Evolutionary conservation across 2,888 invertebrate genomes (phyloP).

Genomic region (Apodemia duryi): DNA sequence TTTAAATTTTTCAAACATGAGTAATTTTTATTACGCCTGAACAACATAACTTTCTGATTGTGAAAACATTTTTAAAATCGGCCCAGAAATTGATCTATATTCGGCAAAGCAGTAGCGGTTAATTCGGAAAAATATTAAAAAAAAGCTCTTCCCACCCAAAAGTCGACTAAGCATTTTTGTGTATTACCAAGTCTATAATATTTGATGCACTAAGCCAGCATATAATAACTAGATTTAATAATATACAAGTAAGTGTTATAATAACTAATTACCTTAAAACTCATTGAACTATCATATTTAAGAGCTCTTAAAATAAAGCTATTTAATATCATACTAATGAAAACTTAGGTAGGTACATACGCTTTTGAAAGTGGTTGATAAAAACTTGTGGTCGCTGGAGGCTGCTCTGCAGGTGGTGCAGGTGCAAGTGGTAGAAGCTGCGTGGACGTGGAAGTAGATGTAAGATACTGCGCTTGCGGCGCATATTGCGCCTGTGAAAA

Average conservation of each 20-base stretch:
- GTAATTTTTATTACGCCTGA: too few species aligned
- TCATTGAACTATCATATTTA: background rate
- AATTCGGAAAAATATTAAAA: too few species aligned
- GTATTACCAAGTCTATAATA: too few species aligned
- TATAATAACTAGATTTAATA: background rate
- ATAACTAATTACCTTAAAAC: background rate
- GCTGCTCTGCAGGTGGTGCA: constrained; percentile 25
- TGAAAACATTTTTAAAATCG: too few species aligned
- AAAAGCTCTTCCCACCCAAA: too few species aligned
- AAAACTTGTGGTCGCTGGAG: constrained; percentile 22
- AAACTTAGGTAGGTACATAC: constrained; percentile 27
- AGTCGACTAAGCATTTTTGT: too few species aligned
- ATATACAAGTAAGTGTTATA: background rate
- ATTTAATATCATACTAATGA: background rate
- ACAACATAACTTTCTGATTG: too few species aligned
- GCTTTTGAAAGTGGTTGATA: constrained; percentile 23
- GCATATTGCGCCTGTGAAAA: constrained; percentile 30
- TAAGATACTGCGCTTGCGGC: constrained; percentile 31
- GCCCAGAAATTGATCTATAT: too few species aligned
- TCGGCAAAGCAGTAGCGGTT: too few species aligned
- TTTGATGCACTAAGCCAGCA: too few species aligned
- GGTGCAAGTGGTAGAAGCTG: constrained; percentile 27
- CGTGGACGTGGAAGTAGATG: constrained; percentile 30
- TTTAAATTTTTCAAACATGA: too few species aligned
- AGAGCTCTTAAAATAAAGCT: background rate